Percentiles rank a stretch among this genome's conserved stretches.
These are phyloP conservation scores for Cyaniris semiargus DNA, from an alignment of 2,888 invertebrate species.

Conservation along the genomic window DNA sequence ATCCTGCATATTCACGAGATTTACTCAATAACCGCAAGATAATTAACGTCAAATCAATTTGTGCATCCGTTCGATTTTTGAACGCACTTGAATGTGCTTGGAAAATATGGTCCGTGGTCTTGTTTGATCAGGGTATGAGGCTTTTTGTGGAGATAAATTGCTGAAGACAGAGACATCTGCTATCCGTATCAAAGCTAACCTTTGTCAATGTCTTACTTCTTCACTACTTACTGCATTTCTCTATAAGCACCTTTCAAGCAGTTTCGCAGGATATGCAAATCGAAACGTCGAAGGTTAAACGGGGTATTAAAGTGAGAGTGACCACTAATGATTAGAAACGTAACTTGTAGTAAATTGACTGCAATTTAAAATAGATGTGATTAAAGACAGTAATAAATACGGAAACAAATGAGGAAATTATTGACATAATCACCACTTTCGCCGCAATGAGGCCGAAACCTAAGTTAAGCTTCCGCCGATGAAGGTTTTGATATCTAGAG, in stretches of 20 bases:
- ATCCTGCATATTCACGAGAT: background rate
- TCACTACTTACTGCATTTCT: too few species aligned
- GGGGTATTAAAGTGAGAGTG: background rate
- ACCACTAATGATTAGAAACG: slow-evolving; percentile 4
- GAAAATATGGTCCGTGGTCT: background rate
- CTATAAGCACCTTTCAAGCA: background rate
- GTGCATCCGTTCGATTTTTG: slow-evolving; percentile 1
- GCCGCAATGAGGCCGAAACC: slow-evolving; percentile 35
- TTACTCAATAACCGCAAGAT: background rate
- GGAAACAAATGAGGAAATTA: slow-evolving; percentile 36
- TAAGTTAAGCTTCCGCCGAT: slow-evolving; percentile 40
- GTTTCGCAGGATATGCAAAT: background rate
- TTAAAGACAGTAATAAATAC: slow-evolving; percentile 11
- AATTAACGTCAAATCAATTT: slow-evolving; percentile 15
- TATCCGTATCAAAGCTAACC: background rate
- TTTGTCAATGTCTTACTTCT: too few species aligned
- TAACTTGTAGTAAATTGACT: slow-evolving; percentile 6
- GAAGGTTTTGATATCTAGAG: slow-evolving; percentile 39
- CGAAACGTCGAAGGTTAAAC: background rate
- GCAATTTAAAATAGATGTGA: slow-evolving; percentile 27
- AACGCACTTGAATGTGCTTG: background rate
- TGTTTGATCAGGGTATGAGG: background rate
- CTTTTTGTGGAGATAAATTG: too few species aligned
- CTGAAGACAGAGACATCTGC: too few species aligned
- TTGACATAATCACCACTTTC: slow-evolving; percentile 38